Conservation (phyloP, 2,797 vertebrate genomes). For the Chaetophractus vellerosus region DNA sequence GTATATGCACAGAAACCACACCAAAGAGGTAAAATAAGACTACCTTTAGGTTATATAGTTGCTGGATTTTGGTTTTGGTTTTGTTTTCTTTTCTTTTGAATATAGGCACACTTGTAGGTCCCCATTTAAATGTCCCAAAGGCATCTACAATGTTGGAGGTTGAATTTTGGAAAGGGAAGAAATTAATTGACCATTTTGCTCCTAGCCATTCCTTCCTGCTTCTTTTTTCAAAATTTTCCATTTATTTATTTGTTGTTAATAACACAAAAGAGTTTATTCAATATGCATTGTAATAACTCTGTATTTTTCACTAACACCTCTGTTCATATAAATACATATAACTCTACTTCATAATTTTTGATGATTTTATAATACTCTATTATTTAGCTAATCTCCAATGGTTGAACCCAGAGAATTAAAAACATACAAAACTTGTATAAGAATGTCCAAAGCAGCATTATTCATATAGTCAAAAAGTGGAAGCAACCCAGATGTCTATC, state of each 20-base stretch:
- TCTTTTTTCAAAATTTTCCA: background rate
- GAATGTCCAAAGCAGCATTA: slow-evolving; percentile 54
- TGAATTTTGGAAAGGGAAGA: background rate
- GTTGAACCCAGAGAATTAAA: slow-evolving; percentile 54
- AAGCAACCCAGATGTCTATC: background rate
- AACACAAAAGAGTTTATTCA: slow-evolving; percentile 4
- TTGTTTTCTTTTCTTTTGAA: slow-evolving; percentile 42
- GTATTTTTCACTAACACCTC: slow-evolving; percentile 44
- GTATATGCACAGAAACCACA: slow-evolving; percentile 41
- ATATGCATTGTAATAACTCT: background rate
- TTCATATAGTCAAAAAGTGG: background rate
- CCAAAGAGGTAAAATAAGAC: slow-evolving; percentile 59
- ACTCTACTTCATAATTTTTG: slow-evolving; percentile 1
- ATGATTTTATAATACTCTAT: slow-evolving; percentile 52
- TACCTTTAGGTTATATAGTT: background rate
- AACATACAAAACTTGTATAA: background rate
- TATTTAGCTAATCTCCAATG: slow-evolving; percentile 58
- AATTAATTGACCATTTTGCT: background rate
- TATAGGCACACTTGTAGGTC: too few species aligned
- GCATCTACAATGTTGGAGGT: background rate
- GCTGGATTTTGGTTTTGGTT: background rate
- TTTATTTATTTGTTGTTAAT: slow-evolving; percentile 42
- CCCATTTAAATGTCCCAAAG: background rate
- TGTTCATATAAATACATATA: background rate
- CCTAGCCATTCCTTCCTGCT: background rate